Percentiles rank a stretch among this genome's conserved stretches.
Evolutionary conservation across 2,113 vertebrate genomes (phyloP).

Genomic region (Aphyosemion australe): DNA sequence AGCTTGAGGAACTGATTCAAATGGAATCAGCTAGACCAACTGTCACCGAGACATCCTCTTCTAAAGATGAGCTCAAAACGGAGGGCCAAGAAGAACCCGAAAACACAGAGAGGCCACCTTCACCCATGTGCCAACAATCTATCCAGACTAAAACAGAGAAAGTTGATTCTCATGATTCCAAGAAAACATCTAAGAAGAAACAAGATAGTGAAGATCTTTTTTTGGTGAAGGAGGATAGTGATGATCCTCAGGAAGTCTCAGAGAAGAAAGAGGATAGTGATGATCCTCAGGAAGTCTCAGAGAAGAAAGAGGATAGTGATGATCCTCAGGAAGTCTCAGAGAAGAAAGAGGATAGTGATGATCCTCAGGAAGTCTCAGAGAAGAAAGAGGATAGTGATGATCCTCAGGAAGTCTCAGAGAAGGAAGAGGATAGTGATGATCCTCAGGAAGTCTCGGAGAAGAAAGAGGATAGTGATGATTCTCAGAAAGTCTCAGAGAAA

Average conservation of each 20-base stretch:
- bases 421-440: background rate
- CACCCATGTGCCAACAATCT: slow-evolving; percentile 66
- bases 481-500: slow-evolving; percentile 9
- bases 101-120: slow-evolving; percentile 46
- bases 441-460: background rate
- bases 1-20: slow-evolving; percentile 80
- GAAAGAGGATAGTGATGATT: background rate
- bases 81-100: slow-evolving; percentile 71
- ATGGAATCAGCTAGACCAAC: slow-evolving; percentile 72
- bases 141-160: slow-evolving; percentile 50
- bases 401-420: background rate
- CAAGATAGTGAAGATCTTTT: slow-evolving; percentile 49
- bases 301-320: background rate
- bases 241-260: background rate
- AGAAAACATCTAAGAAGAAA: background rate
- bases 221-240: slow-evolving; percentile 11
- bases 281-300: background rate
- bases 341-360: too few relatives aligned
- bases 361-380: too few relatives aligned
- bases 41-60: slow-evolving; percentile 32
- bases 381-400: background rate
- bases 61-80: slow-evolving; percentile 72
- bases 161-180: slow-evolving; percentile 4
- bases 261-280: background rate
- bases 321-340: too few relatives aligned